Conservation (phyloP, 1,140 invertebrate species). For the Parasteatoda tepidariorum region DNA sequence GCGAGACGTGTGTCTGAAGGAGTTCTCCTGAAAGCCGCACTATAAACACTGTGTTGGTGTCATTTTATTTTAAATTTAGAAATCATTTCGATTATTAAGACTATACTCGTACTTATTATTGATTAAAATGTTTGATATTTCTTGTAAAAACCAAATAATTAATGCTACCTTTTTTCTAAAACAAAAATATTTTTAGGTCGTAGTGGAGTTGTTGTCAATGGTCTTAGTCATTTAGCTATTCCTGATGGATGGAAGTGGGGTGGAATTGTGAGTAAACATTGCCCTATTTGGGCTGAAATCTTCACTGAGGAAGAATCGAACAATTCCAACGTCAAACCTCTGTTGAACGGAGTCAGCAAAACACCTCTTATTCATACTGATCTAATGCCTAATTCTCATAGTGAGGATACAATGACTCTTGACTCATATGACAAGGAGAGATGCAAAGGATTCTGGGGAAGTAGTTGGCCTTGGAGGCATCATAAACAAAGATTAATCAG, state of each 20-base stretch:
- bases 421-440: constrained; percentile 18
- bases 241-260: constrained; percentile 85
- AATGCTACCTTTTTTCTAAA: too few species aligned
- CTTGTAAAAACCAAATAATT: too few species aligned
- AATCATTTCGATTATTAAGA: too few species aligned
- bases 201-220: constrained; percentile 75
- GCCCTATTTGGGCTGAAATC: constrained; percentile 77
- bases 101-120: too few species aligned
- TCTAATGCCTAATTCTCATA: background rate
- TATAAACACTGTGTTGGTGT: too few species aligned
- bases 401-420: background rate
- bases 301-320: constrained; percentile 54
- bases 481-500: constrained; percentile 11
- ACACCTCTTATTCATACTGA: background rate
- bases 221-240: constrained; percentile 81
- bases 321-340: background rate
- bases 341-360: constrained; percentile 29
- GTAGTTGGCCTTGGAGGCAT: constrained; percentile 45
- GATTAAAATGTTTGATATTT: too few species aligned
- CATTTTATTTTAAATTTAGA: too few species aligned
- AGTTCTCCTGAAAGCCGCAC: too few species aligned
- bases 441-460: constrained; percentile 39
- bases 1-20: too few species aligned
- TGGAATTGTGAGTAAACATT: constrained; percentile 78
- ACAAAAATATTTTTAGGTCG: constrained; percentile 73